Base-by-base conservation (phyloP, 2,797 vertebrate species). In the Heliangelus exortis region DNA sequence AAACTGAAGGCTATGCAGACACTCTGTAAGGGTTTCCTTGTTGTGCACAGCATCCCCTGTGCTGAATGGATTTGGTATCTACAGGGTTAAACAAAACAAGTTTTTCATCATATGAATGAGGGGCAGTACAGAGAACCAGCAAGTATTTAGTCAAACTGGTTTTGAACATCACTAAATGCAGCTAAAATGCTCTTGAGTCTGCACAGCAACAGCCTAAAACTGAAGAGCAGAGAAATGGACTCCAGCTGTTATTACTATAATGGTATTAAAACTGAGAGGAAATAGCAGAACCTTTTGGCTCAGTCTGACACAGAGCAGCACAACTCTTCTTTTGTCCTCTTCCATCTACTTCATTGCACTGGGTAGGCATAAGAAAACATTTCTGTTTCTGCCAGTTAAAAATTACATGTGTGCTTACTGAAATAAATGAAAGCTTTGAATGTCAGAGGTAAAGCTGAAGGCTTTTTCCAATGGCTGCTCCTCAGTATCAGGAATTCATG, bases 391-490 rank as follows among this genome's bases (percentile, higher is more conserved):
- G 28, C 10, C 39, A 80, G 29, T 82, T 65, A 61, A 93, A 84
- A 87, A 84, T 79, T 47, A 48, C 48, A 66, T 71, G 53, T 61
- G 67, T 0, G 0, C 41, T 82, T 67, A 57, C n/a, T 90, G 85
- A 82, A 94, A 91, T 88, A 93, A 92, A 81, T 63, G 88, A 88
- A 91, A 83, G 17, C 80, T 91, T 91, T 96, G 94, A 94, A 95
- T 95, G 91, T 96, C 92, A 96, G 80, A 93, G 93, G 83, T 94
- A 93, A 76, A 84, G 92, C 91, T 96, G 83, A 97, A 91, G 92
- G 91, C 67, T 97, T 86, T 95, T 96, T 82, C 83, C 0, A 0
- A n/a, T 0, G 0, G 72, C 54, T 93, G 78, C 84, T 95, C 65
- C 91, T 92, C 83, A 87, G 71, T 50, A 77, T 76, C 61, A 77